Evolutionary conservation across 53 echinoderm and acorn worm species (phyloP), one percentile per base, ranked within the genome.

Genomic region (Astropecten irregularis): DNA sequence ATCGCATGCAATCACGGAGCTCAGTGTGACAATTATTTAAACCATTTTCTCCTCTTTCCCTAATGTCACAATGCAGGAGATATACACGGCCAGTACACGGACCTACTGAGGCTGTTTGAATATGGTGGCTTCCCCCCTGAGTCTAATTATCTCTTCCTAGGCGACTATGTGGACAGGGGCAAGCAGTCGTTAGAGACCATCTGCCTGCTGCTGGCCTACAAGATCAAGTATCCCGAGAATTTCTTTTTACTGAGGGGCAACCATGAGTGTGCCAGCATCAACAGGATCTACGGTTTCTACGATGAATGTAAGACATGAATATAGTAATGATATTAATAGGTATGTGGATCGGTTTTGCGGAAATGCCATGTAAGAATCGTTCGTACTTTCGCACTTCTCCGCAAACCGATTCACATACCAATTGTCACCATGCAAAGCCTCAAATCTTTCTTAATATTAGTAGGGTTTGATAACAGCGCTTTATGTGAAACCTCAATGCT

Each of bases 251-350:
- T 95, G 30, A 82, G 95, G 68, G 95, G 95, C 40, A 95, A 95
- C 82, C 95, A 95, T 50, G 95, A 95, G 63, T 95, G 95, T 91
- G 95, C 95, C 34, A 95, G 95, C 81, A 95, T 95, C 76, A 95
- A 95, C 84, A 81, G 95, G 85, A 95, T 95, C 65, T 95, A 95
- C 69, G 95, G 95, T 26, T 95, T 95, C 83, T 95, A 95, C 47
- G 95, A 95, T 83, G 95, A 95, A 83, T 95, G 95, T 95, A 82
- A 95, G 92, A 87, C 19, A 19, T n/a, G n/a, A n/a, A n/a, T n/a
- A 1, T 42, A 16, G 23, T 19, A 49, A 0, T 40, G 1, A 7
- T 15, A n/a, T 66, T 11, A 13, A 1, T n/a, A n/a, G n/a, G n/a
- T n/a, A n/a, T n/a, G n/a, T n/a, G n/a, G n/a, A n/a, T n/a, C n/a